phyloP scores from a whole-genome alignment of 2,113 vertebrate genomes.

The Ctenomys sociabilis region DNA sequence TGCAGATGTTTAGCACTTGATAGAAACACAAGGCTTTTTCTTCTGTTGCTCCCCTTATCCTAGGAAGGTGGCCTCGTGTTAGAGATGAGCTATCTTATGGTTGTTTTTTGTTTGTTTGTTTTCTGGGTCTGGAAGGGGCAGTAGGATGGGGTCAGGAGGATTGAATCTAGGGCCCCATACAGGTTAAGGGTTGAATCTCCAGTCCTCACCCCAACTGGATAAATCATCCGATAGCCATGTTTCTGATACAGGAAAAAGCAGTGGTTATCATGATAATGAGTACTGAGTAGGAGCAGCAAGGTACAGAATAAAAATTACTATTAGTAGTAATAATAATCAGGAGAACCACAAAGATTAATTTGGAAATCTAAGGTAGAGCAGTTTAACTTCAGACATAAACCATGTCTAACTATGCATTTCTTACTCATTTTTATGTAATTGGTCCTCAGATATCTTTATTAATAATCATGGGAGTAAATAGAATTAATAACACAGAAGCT shows the following conservation, averaged over 20 bases:
- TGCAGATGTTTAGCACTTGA: slow-evolving; percentile 68
- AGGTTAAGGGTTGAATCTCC: background rate
- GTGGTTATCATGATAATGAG: background rate
- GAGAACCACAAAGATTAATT: slow-evolving; percentile 34
- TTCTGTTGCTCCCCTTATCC: slow-evolving; percentile 54
- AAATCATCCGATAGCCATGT: background rate
- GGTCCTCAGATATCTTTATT: background rate
- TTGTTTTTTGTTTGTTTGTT: background rate
- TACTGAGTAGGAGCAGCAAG: background rate
- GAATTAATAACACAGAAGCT: background rate
- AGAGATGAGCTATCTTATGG: slow-evolving; percentile 66
- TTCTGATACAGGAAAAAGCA: background rate
- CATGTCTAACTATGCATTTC: background rate
- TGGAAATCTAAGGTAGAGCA: background rate
- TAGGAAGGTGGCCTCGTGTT: slow-evolving; percentile 57
- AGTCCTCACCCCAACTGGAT: background rate
- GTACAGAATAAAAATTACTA: background rate
- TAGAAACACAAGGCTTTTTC: slow-evolving; percentile 69
- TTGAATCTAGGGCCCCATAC: background rate
- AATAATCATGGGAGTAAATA: background rate
- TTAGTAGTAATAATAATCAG: background rate
- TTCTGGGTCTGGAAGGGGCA: background rate
- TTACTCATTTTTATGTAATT: background rate
- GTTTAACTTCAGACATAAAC: slow-evolving; percentile 19
- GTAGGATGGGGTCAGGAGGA: background rate